Evolutionary conservation across 2,797 vertebrate genomes (phyloP).

Genomic region (Bovichtus diacanthus): DNA sequence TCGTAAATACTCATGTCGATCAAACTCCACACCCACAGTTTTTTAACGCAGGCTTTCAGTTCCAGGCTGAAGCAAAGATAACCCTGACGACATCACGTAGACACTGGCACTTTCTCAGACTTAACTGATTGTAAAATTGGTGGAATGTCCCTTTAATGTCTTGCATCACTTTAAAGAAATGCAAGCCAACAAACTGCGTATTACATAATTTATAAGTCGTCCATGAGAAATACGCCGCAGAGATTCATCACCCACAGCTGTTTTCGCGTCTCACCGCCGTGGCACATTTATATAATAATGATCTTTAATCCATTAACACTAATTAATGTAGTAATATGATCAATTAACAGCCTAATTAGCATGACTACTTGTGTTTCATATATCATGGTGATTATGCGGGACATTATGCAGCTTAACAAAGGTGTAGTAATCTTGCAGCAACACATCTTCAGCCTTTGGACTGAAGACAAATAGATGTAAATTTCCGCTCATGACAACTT

Average conservation of each 20-base stretch:
- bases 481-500: constrained; percentile 38
- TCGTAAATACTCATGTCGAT: neutral
- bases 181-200: neutral
- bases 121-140: neutral
- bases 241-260: constrained; percentile 14
- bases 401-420: constrained; percentile 56
- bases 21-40: neutral
- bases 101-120: too few relatives aligned
- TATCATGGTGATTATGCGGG: constrained; percentile 47
- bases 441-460: constrained; percentile 30
- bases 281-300: constrained; percentile 37
- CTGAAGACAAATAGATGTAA: constrained; percentile 44
- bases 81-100: constrained; percentile 8
- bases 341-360: constrained; percentile 63
- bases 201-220: neutral
- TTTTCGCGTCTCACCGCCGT: constrained; percentile 6
- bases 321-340: constrained; percentile 61
- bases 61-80: constrained; percentile 6
- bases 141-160: constrained; percentile 6
- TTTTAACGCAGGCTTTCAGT: neutral
- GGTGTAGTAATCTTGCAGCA: constrained; percentile 31
- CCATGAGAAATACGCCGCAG: neutral
- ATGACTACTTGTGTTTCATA: constrained; percentile 41
- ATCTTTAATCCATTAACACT: constrained; percentile 58
- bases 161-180: neutral